Evolutionary conservation across 1,140 invertebrate species (phyloP), one percentile per base, ranked within the genome.

Genomic region (Luehdorfia chinensis): DNA sequence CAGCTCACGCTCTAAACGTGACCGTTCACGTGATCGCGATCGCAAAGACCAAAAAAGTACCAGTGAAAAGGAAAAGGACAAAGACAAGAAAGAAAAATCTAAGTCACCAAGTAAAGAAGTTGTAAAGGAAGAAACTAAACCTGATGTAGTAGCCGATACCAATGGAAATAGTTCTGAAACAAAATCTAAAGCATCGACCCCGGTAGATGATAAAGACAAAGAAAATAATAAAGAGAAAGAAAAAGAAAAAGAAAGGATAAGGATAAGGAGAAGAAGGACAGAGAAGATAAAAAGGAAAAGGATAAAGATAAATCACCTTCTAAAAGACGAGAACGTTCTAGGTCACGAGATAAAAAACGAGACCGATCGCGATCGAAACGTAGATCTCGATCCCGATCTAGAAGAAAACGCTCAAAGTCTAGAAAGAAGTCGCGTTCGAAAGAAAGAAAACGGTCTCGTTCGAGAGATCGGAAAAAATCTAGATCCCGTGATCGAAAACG

Each of bases 1-100:
- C 27, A 89, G 89, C 49, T 92, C 91, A 0, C 79, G 90, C 3
- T 92, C 92, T 0, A 88, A 89, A 55, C 79, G 87, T 2, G 87
- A 88, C 13, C 68, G 72, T 9, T 88, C 87, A 0, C 63, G 72
- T 7, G 65, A 80, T 34, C 63, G 72, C n/a, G 65, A 80, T 34
- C 59, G 60, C 9, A 75, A 84, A 32, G 70, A 74, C 9, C 73
- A 75, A 23, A 71, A 78, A 33, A 69, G 75, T 6, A 50, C 55
- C 16, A 59, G 33, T 7, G 60, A 66, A n/a, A 75, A 79, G 15
- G 68, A 75, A 2, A 68, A 68, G 21, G 63, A 70, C 3, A 67
- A 73, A 8, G 34, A 85, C 50, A 71, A 50, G 48, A 85, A 81
- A 27, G 83, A 75, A n/a, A 75, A 74, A 41, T 74, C 77, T 0